Evolutionary conservation across 2,797 vertebrate species (phyloP), one percentile per base, ranked within the genome.

Genomic region (Margarornis squamiger): DNA sequence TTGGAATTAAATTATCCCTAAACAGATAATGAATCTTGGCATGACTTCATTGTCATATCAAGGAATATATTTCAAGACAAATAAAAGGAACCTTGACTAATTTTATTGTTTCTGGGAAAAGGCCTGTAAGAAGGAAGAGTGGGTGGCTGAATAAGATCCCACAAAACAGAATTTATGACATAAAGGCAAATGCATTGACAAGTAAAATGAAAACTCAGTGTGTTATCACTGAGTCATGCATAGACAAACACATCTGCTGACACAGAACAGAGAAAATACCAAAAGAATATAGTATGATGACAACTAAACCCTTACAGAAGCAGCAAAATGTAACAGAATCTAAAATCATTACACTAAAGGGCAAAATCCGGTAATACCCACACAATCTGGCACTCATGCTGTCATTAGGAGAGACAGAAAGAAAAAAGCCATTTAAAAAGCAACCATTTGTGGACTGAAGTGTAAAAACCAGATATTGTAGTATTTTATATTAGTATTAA

Each of bases 81-180:
- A 55, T 38, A 55, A 84, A 86, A 86, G 63, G 43, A 81, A 82
- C 82, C 43, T 84, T 97, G 72, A 86, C 62, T 86, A 80, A 95
- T 79, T 84, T 65, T 72, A 54, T 49, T 84, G 66, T 86, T 95
- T 92, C 91, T 84, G 76, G 83, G 94, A 92, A 92, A 91, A 92
- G 24, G 43, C 10, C 59, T 78, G 32, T 29, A 58, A 48, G 32
- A 92, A 85, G 68, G 72, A 92, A 75, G 87, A 78, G 91, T 91
- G 80, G 73, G 84, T 85, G 86, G 92, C 71, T 96, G 92, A 92
- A 68, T 85, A 95, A 92, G 82, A 86, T 75, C 52, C 76, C 52
- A 51, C 67, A 94, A 91, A 91, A 41, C 41, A 68, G 58, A 27
- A 49, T 77, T 91, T 88, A 79, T 91, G 85, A 95, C 48, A 77